A percentile compares a stretch with the other conserved stretches of the same genome.
Conservation (phyloP, 1,140 invertebrate species). For the Phocides pigmalion region DNA sequence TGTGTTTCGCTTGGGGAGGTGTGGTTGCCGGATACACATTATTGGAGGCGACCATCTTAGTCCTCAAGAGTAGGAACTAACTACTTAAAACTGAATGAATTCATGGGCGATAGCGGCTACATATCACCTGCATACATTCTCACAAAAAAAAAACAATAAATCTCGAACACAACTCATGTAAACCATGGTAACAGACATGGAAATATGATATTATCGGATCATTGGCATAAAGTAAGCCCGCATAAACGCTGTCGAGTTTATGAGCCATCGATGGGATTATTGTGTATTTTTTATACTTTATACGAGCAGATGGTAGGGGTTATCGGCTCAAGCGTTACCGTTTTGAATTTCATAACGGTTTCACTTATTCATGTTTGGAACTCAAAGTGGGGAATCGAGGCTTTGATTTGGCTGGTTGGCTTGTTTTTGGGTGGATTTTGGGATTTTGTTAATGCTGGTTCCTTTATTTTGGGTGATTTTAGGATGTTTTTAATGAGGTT, state of each 20-base stretch:
- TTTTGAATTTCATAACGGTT: slow-evolving; percentile 28
- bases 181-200: slow-evolving; percentile 6
- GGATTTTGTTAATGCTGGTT: no score
- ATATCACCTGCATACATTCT: no score
- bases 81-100: no score
- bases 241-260: slow-evolving; percentile 23
- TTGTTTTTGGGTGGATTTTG: background rate
- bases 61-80: no score
- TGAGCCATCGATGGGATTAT: slow-evolving; percentile 21
- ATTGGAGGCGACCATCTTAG: no score
- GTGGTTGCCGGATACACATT: no score
- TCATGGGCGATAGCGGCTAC: no score
- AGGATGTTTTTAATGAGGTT: no score
- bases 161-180: background rate
- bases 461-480: no score
- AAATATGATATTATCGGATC: slow-evolving; percentile 16
- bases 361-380: slow-evolving; percentile 24
- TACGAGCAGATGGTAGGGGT: slow-evolving; percentile 20
- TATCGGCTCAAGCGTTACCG: slow-evolving; percentile 14
- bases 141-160: no score
- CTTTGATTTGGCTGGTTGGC: slow-evolving; percentile 7
- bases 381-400: background rate
- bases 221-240: slow-evolving; percentile 8
- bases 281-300: slow-evolving; percentile 25
- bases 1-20: no score